Percentiles rank a stretch among this genome's conserved stretches.
phyloP scores from a whole-genome alignment of 2,113 vertebrate species.

The Chrysemys picta region DNA sequence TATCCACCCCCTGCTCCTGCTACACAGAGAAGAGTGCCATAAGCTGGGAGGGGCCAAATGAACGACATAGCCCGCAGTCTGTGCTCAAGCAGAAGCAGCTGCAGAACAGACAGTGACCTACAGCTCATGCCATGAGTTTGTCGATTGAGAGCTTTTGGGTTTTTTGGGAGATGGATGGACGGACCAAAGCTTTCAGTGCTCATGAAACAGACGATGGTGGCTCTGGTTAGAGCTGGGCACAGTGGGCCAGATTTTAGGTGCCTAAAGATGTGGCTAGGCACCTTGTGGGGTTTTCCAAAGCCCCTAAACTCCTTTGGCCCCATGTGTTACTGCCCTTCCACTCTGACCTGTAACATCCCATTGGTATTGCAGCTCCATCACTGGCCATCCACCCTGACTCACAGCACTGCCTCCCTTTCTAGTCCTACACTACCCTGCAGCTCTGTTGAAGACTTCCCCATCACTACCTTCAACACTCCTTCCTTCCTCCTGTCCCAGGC shows the following conservation, averaged over 20 bases:
- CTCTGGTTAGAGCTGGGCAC: conserved; percentile 1
- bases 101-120: not conserved
- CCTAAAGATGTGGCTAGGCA: not conserved
- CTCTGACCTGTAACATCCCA: not conserved
- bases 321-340: not conserved
- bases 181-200: not conserved
- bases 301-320: not conserved
- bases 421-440: rapidly evolving
- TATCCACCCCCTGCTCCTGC: not conserved
- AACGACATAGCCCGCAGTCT: not conserved
- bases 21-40: no score
- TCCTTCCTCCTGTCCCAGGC: rapidly evolving
- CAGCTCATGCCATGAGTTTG: not conserved
- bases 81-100: not conserved
- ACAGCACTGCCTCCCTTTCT: not conserved
- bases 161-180: not conserved
- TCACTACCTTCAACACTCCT: not conserved
- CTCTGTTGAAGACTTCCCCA: not conserved
- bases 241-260: conserved; percentile 43
- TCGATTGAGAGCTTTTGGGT: not conserved
- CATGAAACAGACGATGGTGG: not conserved
- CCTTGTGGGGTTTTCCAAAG: not conserved
- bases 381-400: rapidly evolving
- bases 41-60: not conserved
- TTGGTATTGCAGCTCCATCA: not conserved